Conservation (phyloP, 2,797 vertebrate species). For the Pipistrellus nathusii region DNA sequence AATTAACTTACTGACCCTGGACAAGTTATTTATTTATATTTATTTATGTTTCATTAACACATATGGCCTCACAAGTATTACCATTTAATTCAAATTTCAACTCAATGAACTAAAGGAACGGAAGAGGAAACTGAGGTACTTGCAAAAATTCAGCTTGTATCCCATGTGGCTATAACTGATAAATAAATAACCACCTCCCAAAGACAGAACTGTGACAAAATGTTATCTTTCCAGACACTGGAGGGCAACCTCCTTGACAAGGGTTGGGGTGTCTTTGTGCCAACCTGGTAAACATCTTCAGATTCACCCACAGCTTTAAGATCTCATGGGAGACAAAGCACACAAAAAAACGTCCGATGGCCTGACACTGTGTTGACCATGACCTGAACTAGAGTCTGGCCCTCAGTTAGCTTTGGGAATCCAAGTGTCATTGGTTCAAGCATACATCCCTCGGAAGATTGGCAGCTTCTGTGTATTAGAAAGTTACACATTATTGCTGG, state of each 20-base stretch:
- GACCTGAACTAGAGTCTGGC: constrained; percentile 43
- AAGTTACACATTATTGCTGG: not conserved
- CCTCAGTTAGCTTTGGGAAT: constrained; percentile 64
- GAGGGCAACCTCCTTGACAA: constrained; percentile 81
- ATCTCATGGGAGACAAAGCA: constrained; percentile 14
- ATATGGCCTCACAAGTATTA: constrained; percentile 39
- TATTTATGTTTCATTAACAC: constrained; percentile 71
- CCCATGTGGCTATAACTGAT: not conserved
- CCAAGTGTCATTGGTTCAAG: not conserved
- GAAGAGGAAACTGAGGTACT: constrained; percentile 47
- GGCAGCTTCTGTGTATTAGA: not conserved
- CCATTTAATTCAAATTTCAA: constrained; percentile 58
- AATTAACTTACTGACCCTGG: constrained; percentile 64
- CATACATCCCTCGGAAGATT: not conserved
- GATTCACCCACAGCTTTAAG: constrained; percentile 81
- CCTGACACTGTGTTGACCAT: constrained; percentile 2
- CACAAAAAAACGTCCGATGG: constrained; percentile 70
- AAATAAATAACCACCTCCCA: constrained; percentile 65
- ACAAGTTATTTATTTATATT: constrained; percentile 70
- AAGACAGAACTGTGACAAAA: constrained; percentile 66
- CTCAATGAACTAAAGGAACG: not conserved
- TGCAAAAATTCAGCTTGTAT: not conserved
- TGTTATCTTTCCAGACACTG: constrained; percentile 78
- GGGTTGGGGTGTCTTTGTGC: constrained; percentile 77
- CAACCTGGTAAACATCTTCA: constrained; percentile 60